Conservation (phyloP, 2,797 vertebrate genomes). For the Sparus aurata region DNA sequence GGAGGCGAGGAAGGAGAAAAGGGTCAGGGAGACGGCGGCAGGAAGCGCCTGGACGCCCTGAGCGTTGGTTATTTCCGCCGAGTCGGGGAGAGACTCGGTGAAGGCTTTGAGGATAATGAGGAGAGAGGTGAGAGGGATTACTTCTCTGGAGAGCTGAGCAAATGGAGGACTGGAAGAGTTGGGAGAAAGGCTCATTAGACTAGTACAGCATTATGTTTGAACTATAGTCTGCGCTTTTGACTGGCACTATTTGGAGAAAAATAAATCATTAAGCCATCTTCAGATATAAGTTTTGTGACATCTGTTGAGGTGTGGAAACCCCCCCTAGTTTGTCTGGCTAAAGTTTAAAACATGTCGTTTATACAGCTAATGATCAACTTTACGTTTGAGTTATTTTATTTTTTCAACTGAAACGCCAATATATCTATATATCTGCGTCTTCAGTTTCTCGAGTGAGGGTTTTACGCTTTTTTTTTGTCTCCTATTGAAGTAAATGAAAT, state of each 20-base stretch:
- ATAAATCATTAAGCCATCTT: not conserved
- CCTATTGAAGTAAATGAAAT: too few relatives aligned
- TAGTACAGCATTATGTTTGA: not conserved
- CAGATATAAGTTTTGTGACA: not conserved
- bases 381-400: not conserved
- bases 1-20: conserved; percentile 21
- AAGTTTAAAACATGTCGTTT: not conserved
- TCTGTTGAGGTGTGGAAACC: not conserved
- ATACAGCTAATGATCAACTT: not conserved
- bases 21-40: conserved; percentile 39
- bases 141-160: not conserved
- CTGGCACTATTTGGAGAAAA: not conserved
- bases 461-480: not conserved
- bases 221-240: not conserved
- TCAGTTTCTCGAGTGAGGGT: not conserved
- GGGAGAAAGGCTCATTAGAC: not conserved
- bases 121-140: conserved; percentile 79
- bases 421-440: not conserved
- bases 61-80: conserved; percentile 86
- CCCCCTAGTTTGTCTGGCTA: not conserved
- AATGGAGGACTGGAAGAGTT: not conserved
- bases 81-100: conserved; percentile 79
- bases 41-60: conserved; percentile 77
- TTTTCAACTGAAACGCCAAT: not conserved
- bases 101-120: conserved; percentile 83